Conservation (phyloP, 1,140 invertebrate species). For the Chionoecetes opilio region DNA sequence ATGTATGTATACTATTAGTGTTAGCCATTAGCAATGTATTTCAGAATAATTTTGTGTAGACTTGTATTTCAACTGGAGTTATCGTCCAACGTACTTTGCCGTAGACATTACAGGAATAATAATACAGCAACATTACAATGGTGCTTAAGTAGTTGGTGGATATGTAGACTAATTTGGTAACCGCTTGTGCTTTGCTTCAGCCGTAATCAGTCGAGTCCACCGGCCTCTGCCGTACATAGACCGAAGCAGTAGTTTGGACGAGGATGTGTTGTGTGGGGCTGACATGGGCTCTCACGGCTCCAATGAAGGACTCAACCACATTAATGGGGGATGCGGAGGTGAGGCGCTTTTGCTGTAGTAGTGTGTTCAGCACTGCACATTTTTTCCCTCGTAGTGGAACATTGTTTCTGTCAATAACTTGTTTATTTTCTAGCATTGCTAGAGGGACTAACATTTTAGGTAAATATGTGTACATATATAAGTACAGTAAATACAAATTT, state of each 20-base stretch:
- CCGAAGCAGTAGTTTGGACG: conserved; percentile 76
- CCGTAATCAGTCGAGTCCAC: conserved; percentile 75
- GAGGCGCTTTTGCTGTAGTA: neutral
- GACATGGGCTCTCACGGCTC: conserved; percentile 71
- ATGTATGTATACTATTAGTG: neutral
- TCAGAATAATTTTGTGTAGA: neutral
- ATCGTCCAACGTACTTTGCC: neutral
- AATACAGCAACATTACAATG: no score
- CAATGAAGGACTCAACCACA: conserved; percentile 69
- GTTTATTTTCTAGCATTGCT: no score
- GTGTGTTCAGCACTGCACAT: no score
- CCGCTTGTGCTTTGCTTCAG: conserved; percentile 46
- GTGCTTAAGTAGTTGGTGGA: neutral
- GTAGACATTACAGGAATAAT: neutral
- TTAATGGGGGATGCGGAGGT: conserved; percentile 75
- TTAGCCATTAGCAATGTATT: neutral
- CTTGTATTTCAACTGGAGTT: neutral
- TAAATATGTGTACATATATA: no score
- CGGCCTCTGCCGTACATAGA: conserved; percentile 80
- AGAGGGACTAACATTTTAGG: no score
- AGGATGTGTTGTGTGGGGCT: conserved; percentile 75
- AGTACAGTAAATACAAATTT: no score
- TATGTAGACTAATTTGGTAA: neutral
- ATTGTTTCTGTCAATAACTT: no score
- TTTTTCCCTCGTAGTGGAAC: no score